Conservation (phyloP, 2,888 invertebrate species). For the Lamellibrachia columna region DNA sequence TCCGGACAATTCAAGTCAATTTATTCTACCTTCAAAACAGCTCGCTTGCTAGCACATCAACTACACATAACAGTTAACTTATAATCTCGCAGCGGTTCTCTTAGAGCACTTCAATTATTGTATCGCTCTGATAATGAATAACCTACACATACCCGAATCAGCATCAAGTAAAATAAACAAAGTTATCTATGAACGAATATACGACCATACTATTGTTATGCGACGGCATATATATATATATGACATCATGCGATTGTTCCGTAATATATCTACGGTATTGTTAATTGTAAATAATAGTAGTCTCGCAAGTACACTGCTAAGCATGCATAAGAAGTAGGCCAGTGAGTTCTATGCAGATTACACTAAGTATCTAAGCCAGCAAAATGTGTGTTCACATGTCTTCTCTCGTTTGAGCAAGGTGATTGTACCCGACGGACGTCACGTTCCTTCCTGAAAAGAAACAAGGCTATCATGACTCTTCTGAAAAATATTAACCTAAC, state of each 20-base stretch:
- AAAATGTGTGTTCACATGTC: not conserved
- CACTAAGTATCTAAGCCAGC: not conserved
- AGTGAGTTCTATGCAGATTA: not conserved
- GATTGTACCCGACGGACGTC: not conserved
- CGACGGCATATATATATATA: not conserved
- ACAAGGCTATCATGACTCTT: not conserved
- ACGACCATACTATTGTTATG: not conserved
- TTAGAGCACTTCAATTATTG: not conserved
- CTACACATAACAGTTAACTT: too few relatives aligned
- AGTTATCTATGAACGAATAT: not conserved
- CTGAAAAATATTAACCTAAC: not conserved
- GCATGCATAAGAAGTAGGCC: not conserved
- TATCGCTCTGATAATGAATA: not conserved
- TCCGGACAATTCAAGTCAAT: not conserved
- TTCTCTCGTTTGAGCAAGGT: not conserved
- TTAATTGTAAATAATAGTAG: not conserved
- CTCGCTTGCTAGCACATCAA: not conserved
- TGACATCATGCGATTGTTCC: not conserved
- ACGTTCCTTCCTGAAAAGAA: not conserved
- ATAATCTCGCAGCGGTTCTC: not conserved
- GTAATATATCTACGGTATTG: not conserved
- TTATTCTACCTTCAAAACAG: not conserved
- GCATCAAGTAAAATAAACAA: not conserved
- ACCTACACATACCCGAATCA: not conserved
- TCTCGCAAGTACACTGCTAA: not conserved